Conservation (phyloP, 2,113 vertebrate genomes). For the Lagopus leucura region DNA sequence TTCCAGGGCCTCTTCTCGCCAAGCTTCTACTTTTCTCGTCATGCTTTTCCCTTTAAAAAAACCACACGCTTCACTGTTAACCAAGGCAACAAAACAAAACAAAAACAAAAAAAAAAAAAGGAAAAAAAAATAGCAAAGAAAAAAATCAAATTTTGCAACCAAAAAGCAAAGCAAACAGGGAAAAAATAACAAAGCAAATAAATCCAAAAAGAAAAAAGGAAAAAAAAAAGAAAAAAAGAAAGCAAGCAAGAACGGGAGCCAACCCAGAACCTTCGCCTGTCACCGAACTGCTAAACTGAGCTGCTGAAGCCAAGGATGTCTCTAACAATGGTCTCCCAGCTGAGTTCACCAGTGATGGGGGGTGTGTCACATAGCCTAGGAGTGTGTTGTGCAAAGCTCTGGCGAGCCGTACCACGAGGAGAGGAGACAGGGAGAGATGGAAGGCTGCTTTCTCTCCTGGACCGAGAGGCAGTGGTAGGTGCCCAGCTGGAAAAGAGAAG, state of each 20-base stretch:
- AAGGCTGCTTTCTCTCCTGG: neutral
- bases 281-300: slow-evolving; percentile 69
- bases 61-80: slow-evolving; percentile 83
- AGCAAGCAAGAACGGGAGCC: slow-evolving; percentile 43
- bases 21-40: slow-evolving; percentile 93
- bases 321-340: slow-evolving; percentile 31
- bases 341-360: slow-evolving; percentile 32
- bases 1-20: slow-evolving; percentile 90
- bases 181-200: slow-evolving; percentile 2
- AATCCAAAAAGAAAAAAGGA: slow-evolving; percentile 18
- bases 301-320: slow-evolving; percentile 64
- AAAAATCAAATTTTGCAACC: slow-evolving; percentile 49
- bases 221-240: slow-evolving; percentile 42
- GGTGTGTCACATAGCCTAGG: slow-evolving; percentile 44
- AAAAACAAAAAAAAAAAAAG: neutral
- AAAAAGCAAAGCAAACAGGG: slow-evolving; percentile 9
- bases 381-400: slow-evolving; percentile 57
- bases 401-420: neutral
- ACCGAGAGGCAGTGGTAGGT: neutral
- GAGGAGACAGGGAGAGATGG: neutral
- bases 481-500: slow-evolving; percentile 29
- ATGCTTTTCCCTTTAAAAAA: slow-evolving; percentile 88
- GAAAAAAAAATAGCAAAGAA: neutral
- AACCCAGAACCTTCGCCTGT: slow-evolving; percentile 53
- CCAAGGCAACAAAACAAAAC: slow-evolving; percentile 50